Conservation (phyloP, 1,140 invertebrate genomes). For the Drosophila bifasciata region DNA sequence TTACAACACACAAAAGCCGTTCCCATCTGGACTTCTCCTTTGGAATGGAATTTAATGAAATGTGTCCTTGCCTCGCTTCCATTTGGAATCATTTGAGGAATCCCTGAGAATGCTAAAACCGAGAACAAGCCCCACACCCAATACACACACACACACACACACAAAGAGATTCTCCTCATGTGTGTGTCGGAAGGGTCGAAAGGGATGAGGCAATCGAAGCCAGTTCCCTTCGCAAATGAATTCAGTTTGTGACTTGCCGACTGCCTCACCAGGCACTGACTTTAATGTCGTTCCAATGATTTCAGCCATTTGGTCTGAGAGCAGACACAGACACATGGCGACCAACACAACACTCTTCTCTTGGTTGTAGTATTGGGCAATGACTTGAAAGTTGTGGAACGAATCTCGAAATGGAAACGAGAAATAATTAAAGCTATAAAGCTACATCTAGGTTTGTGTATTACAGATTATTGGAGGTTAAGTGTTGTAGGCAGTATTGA, state of each 20-base stretch:
- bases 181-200: constrained; percentile 1
- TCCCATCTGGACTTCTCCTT: background rate
- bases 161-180: background rate
- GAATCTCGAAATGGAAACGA: too few relatives aligned
- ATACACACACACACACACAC: constrained; percentile 4
- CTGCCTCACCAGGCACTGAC: constrained; percentile 20
- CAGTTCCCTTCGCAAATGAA: constrained; percentile 47
- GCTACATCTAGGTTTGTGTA: too few relatives aligned
- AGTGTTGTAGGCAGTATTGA: too few relatives aligned
- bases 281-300: constrained; percentile 55
- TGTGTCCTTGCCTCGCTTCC: constrained; percentile 4
- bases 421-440: too few relatives aligned
- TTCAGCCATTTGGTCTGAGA: constrained; percentile 32
- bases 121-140: background rate
- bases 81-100: constrained; percentile 1
- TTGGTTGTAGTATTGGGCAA: constrained; percentile 2
- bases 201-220: constrained; percentile 31
- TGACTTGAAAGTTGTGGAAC: background rate
- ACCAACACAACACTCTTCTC: constrained; percentile 4
- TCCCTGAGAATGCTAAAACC: background rate
- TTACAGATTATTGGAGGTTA: too few relatives aligned
- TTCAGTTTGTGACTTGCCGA: constrained; percentile 31
- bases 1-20: background rate
- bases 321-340: background rate
- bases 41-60: constrained; percentile 34